Evolutionary conservation across 2,888 invertebrate species (phyloP).

Genomic region (Zele albiditarsus): DNA sequence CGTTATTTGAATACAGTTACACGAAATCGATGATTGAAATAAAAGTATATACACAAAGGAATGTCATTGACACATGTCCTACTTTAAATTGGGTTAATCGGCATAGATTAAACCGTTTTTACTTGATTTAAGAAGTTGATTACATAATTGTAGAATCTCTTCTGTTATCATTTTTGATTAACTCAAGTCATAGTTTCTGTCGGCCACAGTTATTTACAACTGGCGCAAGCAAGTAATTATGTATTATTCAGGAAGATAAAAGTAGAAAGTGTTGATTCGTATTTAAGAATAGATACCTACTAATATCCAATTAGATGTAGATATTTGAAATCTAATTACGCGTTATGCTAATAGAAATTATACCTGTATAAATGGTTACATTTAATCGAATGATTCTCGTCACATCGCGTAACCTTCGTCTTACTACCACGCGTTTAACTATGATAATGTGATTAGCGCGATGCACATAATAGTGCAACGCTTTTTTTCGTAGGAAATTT

Average conservation of each 20-base stretch:
- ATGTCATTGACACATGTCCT: slow-evolving; percentile 19
- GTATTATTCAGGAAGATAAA: slow-evolving; percentile 5
- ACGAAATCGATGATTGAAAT: slow-evolving; percentile 47
- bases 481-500: neutral
- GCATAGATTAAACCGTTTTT: neutral
- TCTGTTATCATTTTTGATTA: neutral
- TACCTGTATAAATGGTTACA: neutral
- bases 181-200: neutral
- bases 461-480: slow-evolving; percentile 32
- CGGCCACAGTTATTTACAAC: neutral
- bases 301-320: slow-evolving; percentile 22
- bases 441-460: slow-evolving; percentile 51
- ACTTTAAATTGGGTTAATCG: slow-evolving; percentile 39
- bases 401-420: slow-evolving; percentile 49
- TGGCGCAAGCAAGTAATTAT: neutral
- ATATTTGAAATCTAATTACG: slow-evolving; percentile 20
- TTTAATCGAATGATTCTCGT: slow-evolving; percentile 41
- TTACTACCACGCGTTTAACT: neutral
- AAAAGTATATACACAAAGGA: slow-evolving; percentile 24
- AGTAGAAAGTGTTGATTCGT: slow-evolving; percentile 30
- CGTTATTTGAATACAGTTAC: slow-evolving; percentile 3
- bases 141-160: neutral
- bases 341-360: neutral
- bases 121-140: neutral
- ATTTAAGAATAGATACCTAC: neutral